Conservation (phyloP, 1,140 invertebrate genomes). For the Thalassaphorura encarpata region DNA sequence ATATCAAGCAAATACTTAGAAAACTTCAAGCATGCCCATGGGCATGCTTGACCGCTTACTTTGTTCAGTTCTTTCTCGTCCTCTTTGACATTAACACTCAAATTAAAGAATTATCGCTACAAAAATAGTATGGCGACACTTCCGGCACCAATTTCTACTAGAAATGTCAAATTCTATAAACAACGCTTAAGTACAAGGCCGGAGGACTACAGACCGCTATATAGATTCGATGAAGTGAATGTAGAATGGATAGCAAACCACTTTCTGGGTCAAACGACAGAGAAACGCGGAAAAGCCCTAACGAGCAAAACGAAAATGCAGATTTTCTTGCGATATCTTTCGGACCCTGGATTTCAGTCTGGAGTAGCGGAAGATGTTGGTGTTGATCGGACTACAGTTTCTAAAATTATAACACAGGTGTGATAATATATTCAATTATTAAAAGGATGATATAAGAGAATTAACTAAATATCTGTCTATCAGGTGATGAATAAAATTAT, state of each 20-base stretch:
- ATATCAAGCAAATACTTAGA: too few relatives aligned
- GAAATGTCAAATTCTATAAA: too few relatives aligned
- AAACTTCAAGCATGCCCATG: too few relatives aligned
- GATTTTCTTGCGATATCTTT: conserved; percentile 27
- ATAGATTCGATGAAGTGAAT: conserved; percentile 13
- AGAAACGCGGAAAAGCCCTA: conserved; percentile 26
- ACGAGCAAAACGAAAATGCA: conserved; percentile 20
- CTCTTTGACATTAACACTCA: too few relatives aligned
- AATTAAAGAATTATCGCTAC: too few relatives aligned
- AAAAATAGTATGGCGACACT: too few relatives aligned
- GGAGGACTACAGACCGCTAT: conserved; percentile 4
- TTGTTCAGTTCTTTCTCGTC: too few relatives aligned
- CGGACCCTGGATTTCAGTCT: conserved; percentile 32
- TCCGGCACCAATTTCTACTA: too few relatives aligned
- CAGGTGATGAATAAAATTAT: conserved; percentile 15
- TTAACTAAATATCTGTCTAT: background rate
- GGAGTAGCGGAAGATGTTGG: conserved; percentile 27
- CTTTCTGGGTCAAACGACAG: conserved; percentile 21
- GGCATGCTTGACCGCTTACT: too few relatives aligned
- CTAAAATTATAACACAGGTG: conserved; percentile 19
- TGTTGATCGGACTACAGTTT: conserved; percentile 29
- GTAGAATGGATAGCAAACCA: conserved; percentile 28
- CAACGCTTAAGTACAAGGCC: too few relatives aligned
- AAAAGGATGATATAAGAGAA: background rate
- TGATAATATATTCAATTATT: background rate